Base-by-base conservation (phyloP, 2,797 vertebrate genomes). In the Remorina albescens region DNA sequence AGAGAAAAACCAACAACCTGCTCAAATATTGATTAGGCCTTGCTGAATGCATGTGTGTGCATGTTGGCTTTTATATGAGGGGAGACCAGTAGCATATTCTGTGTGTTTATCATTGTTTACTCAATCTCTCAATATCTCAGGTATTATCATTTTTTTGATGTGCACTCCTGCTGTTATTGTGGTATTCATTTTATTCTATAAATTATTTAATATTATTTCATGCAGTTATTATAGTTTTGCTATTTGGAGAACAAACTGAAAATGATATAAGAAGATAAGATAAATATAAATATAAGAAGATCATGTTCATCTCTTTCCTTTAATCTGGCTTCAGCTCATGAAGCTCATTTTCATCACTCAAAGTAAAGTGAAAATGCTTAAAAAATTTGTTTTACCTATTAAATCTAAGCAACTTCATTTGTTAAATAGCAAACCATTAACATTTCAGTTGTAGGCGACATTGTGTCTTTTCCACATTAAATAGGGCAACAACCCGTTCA, bases 81-180 rank as follows among this genome's bases (percentile, higher is more conserved):
- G 13, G 21, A 46, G 46, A 6, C n/a, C 41, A n/a, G 11, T 37
- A n/a, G 47, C 58, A 47, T 34, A 37, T 50, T 25, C 19, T 5
- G 44, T 53, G 11, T 12, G 7, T 13, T 66, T 26, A 66, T 41
- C 32, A 53, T 58, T 57, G 28, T 57, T 44, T 41, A 21, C 23
- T 46, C 2, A 59, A 39, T 39, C 23, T 19, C 34, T n/a, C n/a
- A n/a, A n/a, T n/a, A 42, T 32, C 0, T n/a, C 5, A 3, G 7
- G 28, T 16, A 51, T 63, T 70, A 39, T 18, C 0, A 34, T 66
- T 41, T 23, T 50, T n/a, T 47, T 28, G 1, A n/a, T 37, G 26
- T 50, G n/a, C n/a, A n/a, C n/a, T n/a, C n/a, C n/a, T n/a, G n/a
- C n/a, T n/a, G n/a, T n/a, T n/a, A n/a, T n/a, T n/a, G n/a, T n/a